These are phyloP conservation scores for Mesodorylaimus sp. DNA, from an alignment of 2,888 invertebrate genomes.

Conservation along the genomic window DNA sequence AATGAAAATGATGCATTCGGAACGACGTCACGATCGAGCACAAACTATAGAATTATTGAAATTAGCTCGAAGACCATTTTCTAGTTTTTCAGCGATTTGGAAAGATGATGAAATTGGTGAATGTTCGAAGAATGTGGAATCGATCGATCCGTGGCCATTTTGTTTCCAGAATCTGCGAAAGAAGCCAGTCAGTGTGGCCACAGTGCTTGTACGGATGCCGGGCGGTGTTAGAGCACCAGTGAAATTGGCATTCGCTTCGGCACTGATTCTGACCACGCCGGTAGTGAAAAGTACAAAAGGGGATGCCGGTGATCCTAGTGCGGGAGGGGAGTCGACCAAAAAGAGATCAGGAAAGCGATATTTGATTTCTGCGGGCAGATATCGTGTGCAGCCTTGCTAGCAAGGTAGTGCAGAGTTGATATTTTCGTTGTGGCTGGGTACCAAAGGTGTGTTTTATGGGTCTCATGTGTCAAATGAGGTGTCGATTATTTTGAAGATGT, in stretches of 20 bases:
- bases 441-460: too few species aligned
- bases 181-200: neutral
- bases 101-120: neutral
- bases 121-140: neutral
- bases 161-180: neutral
- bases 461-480: too few species aligned
- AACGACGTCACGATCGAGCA: neutral
- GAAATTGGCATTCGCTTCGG: neutral
- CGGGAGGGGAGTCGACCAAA: too few species aligned
- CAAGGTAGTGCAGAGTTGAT: too few species aligned
- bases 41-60: neutral
- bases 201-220: neutral
- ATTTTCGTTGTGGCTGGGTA: too few species aligned
- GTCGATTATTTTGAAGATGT: too few species aligned
- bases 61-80: neutral
- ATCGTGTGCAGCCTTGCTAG: too few species aligned
- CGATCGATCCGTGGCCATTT: neutral
- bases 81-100: neutral
- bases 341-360: too few species aligned
- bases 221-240: neutral
- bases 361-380: too few species aligned
- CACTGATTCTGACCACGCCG: slow-evolving; percentile 36
- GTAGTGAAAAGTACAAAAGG: too few species aligned
- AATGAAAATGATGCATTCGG: neutral
- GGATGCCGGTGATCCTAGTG: too few species aligned